Base-by-base conservation (phyloP, 2,888 invertebrate genomes). In the Campoletis raptor region DNA sequence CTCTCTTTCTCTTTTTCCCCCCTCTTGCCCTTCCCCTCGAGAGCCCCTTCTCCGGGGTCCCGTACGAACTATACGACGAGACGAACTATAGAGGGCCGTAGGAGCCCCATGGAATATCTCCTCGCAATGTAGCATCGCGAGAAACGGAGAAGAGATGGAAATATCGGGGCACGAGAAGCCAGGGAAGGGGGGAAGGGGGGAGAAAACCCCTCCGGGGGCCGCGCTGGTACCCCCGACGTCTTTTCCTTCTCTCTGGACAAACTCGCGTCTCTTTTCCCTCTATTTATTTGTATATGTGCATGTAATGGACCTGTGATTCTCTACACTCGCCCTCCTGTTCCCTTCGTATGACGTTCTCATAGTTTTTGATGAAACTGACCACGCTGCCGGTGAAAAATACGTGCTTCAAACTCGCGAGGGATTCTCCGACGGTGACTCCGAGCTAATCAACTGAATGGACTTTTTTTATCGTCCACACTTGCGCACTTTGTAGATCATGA, bases 151-250 rank as follows among this genome's bases (percentile, higher is more conserved):
- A 81, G 73, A 76, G 61, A 67, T 67, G 67, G 86, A 81, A 72
- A 81, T 81, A 76, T 61, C 83, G 67, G 54, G 36, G 48, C 48
- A 40, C 10, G 24, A 40, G 30, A 30, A 30, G 30, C 30, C 30
- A 30, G 37, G n/a, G 67, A 67, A 40, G 73, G 48, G 64, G 79
- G n/a, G 48, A 15, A 21, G 54, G 21, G 30, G 61, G 30, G 12
- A 61, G 72, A 24, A 74, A n/a, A 80, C 67, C 86, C 81, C 84
- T 85, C 78, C 79, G 81, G 80, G 64, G 85, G 87, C 83, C 81
- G 72, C 83, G 79, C 67, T 76, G 64, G 12, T 83, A 61, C 84
- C 79, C 66, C 81, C 69, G 57, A 81, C 78, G 78, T 74, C 64
- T 72, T 83, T 76, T 70, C 48, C 78, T 74, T 84, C 66, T 45